phyloP scores from a whole-genome alignment of 2,113 vertebrate genomes.

The Paradoxurus hermaphroditus region DNA sequence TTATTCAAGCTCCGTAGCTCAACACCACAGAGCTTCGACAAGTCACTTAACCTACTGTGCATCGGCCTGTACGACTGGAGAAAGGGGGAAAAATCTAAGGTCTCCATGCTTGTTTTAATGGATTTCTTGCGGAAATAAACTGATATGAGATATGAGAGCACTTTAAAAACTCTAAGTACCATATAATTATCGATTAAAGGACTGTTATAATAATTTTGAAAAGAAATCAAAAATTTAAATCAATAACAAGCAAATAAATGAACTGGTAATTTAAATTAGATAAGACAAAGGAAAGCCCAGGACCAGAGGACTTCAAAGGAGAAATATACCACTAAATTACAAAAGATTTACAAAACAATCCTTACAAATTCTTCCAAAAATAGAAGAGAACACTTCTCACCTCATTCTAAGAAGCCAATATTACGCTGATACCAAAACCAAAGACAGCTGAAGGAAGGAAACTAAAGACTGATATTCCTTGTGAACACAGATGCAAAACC shows the following conservation, averaged over 20 bases:
- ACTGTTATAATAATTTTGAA: background rate
- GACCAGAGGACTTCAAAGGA: background rate
- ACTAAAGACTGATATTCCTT: background rate
- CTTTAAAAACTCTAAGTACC: background rate
- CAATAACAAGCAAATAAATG: background rate
- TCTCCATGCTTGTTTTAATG: background rate
- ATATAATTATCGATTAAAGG: background rate
- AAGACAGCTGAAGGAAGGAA: background rate
- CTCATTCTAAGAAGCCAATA: background rate
- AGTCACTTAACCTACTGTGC: background rate
- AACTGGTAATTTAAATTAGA: background rate
- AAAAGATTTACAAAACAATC: background rate
- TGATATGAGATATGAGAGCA: background rate
- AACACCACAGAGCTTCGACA: background rate
- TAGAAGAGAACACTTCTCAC: background rate
- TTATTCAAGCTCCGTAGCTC: background rate
- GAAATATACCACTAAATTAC: background rate
- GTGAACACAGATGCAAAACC: background rate
- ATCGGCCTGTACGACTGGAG: background rate
- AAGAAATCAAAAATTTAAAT: background rate
- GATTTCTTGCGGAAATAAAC: background rate
- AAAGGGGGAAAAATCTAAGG: background rate
- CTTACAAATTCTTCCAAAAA: background rate
- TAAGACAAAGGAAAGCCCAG: background rate
- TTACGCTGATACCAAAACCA: background rate